These are phyloP conservation scores for Chlorops oryzae DNA, from an alignment of 1,140 invertebrate species.

Conservation along the genomic window DNA sequence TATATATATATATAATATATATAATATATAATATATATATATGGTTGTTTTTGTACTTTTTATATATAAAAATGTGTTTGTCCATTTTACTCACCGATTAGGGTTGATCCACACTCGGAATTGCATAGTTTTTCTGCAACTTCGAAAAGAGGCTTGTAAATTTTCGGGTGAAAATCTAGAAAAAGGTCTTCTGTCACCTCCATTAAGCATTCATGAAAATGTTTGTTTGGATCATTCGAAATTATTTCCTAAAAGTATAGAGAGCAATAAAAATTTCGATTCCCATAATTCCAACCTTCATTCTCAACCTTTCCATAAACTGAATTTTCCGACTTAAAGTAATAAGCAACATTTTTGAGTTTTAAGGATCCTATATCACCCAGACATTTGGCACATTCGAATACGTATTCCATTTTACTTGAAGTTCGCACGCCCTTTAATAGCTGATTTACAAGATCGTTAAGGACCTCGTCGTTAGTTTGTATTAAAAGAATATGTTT, in stretches of 20 bases:
- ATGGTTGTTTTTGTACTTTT: too few species aligned
- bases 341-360: conserved; percentile 62
- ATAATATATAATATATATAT: too few species aligned
- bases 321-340: conserved; percentile 49
- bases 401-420: conserved; percentile 8
- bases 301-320: conserved; percentile 18
- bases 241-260: background rate
- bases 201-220: background rate
- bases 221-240: background rate
- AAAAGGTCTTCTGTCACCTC: conserved; percentile 18
- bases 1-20: too few species aligned
- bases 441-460: conserved; percentile 25
- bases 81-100: conserved; percentile 17
- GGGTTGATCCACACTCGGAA: conserved; percentile 13
- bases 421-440: conserved; percentile 26
- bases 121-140: conserved; percentile 26
- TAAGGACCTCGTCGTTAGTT: conserved; percentile 18
- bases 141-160: conserved; percentile 19
- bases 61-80: too few species aligned
- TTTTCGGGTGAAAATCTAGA: conserved; percentile 27
- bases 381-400: conserved; percentile 67
- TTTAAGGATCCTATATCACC: conserved; percentile 71
- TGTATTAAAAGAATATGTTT: conserved; percentile 25
- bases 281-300: background rate
- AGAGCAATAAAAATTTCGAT: background rate